Conservation (phyloP, 2,797 vertebrate species). For the Valencia hispanica region DNA sequence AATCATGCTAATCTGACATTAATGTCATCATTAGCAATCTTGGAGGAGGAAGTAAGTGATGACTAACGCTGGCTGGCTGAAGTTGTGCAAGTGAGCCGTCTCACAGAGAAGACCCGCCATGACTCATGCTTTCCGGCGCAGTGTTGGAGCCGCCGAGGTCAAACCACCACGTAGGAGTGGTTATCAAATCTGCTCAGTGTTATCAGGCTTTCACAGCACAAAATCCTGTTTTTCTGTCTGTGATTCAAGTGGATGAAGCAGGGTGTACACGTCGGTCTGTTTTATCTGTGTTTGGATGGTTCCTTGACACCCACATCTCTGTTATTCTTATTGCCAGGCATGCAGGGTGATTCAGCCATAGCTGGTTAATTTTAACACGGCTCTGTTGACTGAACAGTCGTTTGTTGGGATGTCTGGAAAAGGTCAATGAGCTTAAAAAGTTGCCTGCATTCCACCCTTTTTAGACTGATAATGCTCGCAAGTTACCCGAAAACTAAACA, state of each 20-base stretch:
- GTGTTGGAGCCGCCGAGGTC: conserved; percentile 24
- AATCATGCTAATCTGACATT: background rate
- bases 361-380: too few relatives aligned
- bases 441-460: background rate
- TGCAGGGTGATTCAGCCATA: background rate
- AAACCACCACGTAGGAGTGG: background rate
- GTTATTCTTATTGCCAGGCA: background rate
- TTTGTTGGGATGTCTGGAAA: background rate
- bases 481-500: background rate
- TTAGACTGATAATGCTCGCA: background rate
- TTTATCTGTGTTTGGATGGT: background rate
- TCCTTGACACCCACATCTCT: background rate
- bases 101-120: conserved; percentile 6
- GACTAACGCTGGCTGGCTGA: background rate
- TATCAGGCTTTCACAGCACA: background rate
- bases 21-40: background rate
- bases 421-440: background rate
- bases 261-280: background rate
- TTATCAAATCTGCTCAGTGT: conserved; percentile 1
- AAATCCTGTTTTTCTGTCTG: background rate
- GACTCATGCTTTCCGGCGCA: conserved; percentile 45
- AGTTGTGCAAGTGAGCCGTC: conserved; percentile 21
- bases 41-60: background rate
- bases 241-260: background rate
- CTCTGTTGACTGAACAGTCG: background rate